Evolutionary conservation across 2,888 invertebrate genomes (phyloP), one percentile per base, ranked within the genome.

Genomic region (Eubasilissa splendida): DNA sequence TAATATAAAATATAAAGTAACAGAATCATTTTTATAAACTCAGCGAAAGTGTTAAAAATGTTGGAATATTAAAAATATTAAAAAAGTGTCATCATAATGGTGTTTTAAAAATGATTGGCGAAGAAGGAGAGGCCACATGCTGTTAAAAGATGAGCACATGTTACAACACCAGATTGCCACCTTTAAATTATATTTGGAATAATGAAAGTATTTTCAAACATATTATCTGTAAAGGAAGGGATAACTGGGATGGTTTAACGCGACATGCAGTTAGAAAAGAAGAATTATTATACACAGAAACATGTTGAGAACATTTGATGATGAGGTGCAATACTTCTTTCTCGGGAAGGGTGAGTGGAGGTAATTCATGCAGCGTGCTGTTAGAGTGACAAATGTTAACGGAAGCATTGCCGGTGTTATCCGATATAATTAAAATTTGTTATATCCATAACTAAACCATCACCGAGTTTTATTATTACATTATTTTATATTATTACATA

Each of bases 51-150:
- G 3, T n/a, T 58, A 58, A 58, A 58, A 58, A n/a, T 4, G 56
- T 56, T 56, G 58, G 9, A 58, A 58, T 7, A 42, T 42, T 4
- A 4, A 52, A 70, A 52, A 70, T 70, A 63, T n/a, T 54, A 52
- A 54, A 50, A 50, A 68, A 42, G 68, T 52, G n/a, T 68, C 50
- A 8, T 7, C 22, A 11, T n/a, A 58, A 11, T 33, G 73, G 53
- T 60, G 50, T 50, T 33, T 50, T 11, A 63, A 50, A 42, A 42
- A 75, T 53, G 60, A 52, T 52, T 31, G 59, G 59, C 14, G n/a
- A 50, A 50, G 11, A 8, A 11, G 74, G 75, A 60, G 54, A 54
- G 76, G 80, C 70, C 42, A 52, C 80, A 80, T 80, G 80, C 80
- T 59, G 52, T 80, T 80, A 80, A 76, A 56, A 22, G 42, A 22